A percentile compares a stretch with the other conserved stretches of the same genome.
Evolutionary conservation across 2,888 invertebrate genomes (phyloP).

Genomic region (Ametastegia equiseti): DNA sequence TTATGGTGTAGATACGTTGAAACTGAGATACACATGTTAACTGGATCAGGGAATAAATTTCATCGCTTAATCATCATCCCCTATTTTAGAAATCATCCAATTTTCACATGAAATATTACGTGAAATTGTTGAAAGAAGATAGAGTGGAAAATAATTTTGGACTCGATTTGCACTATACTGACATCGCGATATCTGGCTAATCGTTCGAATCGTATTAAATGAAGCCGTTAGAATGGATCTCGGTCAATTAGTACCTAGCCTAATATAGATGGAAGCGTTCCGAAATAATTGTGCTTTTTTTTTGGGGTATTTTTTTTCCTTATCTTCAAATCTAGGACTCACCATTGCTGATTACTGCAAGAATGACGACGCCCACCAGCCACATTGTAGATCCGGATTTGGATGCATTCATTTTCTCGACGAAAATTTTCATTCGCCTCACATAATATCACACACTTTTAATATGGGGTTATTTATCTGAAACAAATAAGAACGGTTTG

Average conservation of each 20-base stretch:
- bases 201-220: conserved; percentile 40
- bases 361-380: conserved; percentile 68
- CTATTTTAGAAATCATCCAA: neutral
- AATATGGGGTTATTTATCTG: neutral
- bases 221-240: conserved; percentile 19
- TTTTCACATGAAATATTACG: neutral
- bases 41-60: neutral
- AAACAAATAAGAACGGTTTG: conserved; percentile 29
- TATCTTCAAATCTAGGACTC: conserved; percentile 56
- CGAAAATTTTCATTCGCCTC: conserved; percentile 61
- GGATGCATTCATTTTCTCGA: conserved; percentile 67
- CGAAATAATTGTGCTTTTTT: neutral
- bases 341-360: conserved; percentile 70
- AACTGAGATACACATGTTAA: too few species aligned
- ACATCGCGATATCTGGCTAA: conserved; percentile 3
- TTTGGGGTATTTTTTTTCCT: neutral
- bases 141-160: neutral
- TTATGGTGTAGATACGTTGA: too few species aligned
- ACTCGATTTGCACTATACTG: conserved; percentile 13
- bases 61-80: too few species aligned
- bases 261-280: neutral
- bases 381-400: conserved; percentile 65
- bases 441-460: conserved; percentile 65
- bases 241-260: neutral
- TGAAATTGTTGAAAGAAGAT: neutral